These are phyloP conservation scores for Ctenomys sociabilis DNA, from an alignment of 2,113 vertebrate genomes.

Conservation along the genomic window DNA sequence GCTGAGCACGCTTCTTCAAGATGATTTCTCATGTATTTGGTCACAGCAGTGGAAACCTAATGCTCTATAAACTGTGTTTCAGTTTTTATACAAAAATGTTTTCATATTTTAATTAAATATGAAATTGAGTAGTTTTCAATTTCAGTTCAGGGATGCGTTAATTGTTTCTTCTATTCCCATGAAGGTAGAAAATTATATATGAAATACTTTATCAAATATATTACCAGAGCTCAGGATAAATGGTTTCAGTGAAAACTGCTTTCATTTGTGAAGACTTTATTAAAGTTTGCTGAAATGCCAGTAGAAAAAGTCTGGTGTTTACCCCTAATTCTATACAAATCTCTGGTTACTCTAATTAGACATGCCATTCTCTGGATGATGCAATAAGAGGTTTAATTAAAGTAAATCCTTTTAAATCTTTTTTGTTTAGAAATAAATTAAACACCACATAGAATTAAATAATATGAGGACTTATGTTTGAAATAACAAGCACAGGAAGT, in stretches of 20 bases:
- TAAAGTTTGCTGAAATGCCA: background rate
- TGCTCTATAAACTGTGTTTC: background rate
- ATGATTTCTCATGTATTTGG: background rate
- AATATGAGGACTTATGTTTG: background rate
- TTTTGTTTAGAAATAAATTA: slow-evolving; percentile 35
- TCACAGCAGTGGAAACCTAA: background rate
- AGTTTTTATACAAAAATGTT: background rate
- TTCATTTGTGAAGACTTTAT: background rate
- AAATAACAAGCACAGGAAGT: slow-evolving; percentile 8
- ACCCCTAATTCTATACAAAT: background rate
- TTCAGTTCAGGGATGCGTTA: background rate
- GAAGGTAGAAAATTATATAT: background rate
- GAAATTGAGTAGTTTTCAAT: background rate
- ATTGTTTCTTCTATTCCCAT: background rate
- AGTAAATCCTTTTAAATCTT: slow-evolving; percentile 24
- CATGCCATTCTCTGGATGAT: background rate
- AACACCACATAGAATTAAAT: slow-evolving; percentile 26
- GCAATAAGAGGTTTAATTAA: background rate
- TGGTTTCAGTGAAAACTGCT: background rate
- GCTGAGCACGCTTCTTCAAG: background rate
- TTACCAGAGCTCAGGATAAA: background rate
- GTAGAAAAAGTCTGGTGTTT: background rate
- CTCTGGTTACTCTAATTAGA: background rate
- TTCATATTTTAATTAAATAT: slow-evolving; percentile 21
- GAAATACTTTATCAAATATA: background rate